Conservation (phyloP, 2,113 vertebrate genomes). For the Phoxinus phoxinus region DNA sequence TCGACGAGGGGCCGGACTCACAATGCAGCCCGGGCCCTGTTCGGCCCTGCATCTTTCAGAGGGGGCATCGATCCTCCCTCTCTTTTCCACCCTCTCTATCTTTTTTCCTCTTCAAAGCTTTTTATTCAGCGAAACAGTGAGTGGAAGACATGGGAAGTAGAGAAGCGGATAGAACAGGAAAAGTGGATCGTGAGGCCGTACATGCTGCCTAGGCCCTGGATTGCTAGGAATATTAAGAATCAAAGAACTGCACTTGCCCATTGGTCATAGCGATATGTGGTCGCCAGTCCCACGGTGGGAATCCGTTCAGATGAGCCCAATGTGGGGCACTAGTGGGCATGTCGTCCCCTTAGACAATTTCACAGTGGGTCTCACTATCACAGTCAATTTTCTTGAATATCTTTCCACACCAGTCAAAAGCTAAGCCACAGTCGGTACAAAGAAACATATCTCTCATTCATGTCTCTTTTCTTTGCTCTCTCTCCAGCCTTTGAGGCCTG, state of each 20-base stretch:
- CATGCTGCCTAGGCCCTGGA: conserved; percentile 47
- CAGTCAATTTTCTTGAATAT: conserved; percentile 44
- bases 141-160: conserved; percentile 62
- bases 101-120: conserved; percentile 74
- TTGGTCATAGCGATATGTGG: conserved; percentile 35
- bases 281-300: conserved; percentile 49
- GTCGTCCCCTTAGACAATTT: conserved; percentile 9
- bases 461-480: neutral
- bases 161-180: conserved; percentile 43
- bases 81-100: conserved; percentile 61
- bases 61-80: conserved; percentile 69
- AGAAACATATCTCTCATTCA: conserved; percentile 23
- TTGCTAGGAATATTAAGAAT: conserved; percentile 53
- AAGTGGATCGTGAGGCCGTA: conserved; percentile 34
- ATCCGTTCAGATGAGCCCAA: conserved; percentile 39
- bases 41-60: conserved; percentile 72
- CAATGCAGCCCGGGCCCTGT: conserved; percentile 63
- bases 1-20: conserved; percentile 63
- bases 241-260: conserved; percentile 44
- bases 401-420: conserved; percentile 11
- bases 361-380: conserved; percentile 34
- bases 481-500: neutral
- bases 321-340: conserved; percentile 31
- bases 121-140: conserved; percentile 70
- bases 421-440: neutral